Conservation (phyloP, 2,113 vertebrate genomes). For the Catharus minimus region DNA sequence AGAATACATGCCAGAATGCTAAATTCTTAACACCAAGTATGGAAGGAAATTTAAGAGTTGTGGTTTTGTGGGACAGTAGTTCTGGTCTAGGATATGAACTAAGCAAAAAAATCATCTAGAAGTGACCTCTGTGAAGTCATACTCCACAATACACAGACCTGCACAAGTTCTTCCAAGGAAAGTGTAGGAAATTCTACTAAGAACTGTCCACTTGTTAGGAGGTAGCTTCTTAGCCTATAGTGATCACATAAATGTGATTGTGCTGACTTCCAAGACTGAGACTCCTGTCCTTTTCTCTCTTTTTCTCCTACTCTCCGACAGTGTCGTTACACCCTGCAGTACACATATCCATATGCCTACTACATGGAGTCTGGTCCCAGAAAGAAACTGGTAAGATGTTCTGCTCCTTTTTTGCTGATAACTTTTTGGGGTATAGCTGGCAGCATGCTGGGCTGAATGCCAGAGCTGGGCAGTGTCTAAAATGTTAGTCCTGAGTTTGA, state of each 20-base stretch:
- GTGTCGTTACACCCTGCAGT: constrained; percentile 99
- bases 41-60: not conserved
- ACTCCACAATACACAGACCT: not conserved
- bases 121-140: not conserved
- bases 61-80: not conserved
- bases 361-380: constrained; percentile 98
- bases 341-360: constrained; percentile 98
- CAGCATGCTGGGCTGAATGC: not conserved
- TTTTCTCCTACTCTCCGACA: constrained; percentile 31
- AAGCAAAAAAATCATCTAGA: not conserved
- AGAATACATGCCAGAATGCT: not conserved
- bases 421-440: not conserved
- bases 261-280: not conserved
- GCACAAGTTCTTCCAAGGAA: not conserved
- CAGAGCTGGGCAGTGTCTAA: not conserved
- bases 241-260: not conserved
- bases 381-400: constrained; percentile 92
- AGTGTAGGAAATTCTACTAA: not conserved
- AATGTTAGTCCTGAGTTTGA: not conserved
- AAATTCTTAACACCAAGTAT: not conserved
- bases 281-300: constrained; percentile 21
- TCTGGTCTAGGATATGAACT: not conserved
- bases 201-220: not conserved
- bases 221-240: not conserved
- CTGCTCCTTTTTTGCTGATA: not conserved